Conservation (phyloP, 2,797 vertebrate species). For the Chelidonichthys spinosus region DNA sequence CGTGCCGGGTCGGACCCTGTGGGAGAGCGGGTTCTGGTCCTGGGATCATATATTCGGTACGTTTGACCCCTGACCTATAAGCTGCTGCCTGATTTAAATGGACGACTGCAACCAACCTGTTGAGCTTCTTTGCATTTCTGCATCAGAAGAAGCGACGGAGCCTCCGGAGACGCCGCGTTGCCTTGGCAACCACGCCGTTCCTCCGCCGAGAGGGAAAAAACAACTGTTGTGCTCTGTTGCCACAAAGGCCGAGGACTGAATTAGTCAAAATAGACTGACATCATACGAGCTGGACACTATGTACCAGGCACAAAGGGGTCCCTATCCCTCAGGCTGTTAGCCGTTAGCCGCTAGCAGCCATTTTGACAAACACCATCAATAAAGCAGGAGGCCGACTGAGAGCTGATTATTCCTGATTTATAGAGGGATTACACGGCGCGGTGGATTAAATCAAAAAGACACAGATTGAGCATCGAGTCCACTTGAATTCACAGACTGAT, state of each 20-base stretch:
- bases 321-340: conserved; percentile 81
- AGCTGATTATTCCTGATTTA: conserved; percentile 65
- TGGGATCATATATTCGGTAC: too few species aligned
- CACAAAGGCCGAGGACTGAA: conserved; percentile 85
- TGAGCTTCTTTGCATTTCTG: too few species aligned
- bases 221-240: conserved; percentile 76
- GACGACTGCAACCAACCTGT: too few species aligned
- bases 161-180: conserved; percentile 23
- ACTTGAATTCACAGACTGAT: conserved; percentile 37
- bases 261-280: conserved; percentile 91
- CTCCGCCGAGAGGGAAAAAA: conserved; percentile 59
- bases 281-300: conserved; percentile 87
- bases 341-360: neutral
- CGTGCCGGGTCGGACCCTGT: too few species aligned
- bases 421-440: conserved; percentile 35
- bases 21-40: too few species aligned
- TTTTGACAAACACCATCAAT: conserved; percentile 41
- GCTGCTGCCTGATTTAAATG: too few species aligned
- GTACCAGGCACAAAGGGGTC: conserved; percentile 86
- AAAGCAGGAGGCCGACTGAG: conserved; percentile 29
- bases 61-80: too few species aligned
- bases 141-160: too few species aligned
- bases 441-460: conserved; percentile 46
- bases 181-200: conserved; percentile 69
- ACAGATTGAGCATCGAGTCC: conserved; percentile 35